Evolutionary conservation across 2,113 vertebrate species (phyloP).

Genomic region (Butorides virescens): DNA sequence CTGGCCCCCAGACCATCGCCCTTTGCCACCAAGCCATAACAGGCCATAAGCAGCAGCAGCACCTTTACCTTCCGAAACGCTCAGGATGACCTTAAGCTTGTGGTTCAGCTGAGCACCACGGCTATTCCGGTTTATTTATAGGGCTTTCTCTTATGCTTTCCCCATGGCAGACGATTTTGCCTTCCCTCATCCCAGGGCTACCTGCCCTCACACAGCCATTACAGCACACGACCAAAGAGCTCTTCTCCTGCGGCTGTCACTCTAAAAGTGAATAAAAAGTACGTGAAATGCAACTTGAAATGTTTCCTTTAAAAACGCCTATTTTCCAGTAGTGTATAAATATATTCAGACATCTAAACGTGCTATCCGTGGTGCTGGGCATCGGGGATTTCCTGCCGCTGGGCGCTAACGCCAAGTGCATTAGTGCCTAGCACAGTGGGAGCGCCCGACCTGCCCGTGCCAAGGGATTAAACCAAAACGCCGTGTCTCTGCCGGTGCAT

Average conservation of each 20-base stretch:
- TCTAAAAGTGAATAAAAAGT: not conserved
- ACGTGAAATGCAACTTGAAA: not conserved
- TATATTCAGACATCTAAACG: not conserved
- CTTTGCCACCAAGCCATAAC: not conserved
- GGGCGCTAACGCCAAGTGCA: not conserved
- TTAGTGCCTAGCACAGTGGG: conserved; percentile 12
- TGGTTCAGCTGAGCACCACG: not conserved
- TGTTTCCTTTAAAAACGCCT: not conserved
- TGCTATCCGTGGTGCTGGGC: not conserved
- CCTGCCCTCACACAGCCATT: not conserved
- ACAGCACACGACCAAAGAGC: not conserved
- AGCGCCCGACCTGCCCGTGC: conserved; percentile 23
- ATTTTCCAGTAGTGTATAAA: not conserved
- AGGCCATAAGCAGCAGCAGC: not conserved
- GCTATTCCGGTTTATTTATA: not conserved
- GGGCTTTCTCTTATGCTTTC: not conserved
- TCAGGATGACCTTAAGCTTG: not conserved
- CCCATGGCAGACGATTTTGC: not conserved
- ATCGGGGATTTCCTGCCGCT: conserved; percentile 29
- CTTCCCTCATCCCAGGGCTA: not conserved
- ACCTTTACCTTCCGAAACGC: not conserved
- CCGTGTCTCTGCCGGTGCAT: conserved; percentile 24
- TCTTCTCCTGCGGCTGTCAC: not conserved
- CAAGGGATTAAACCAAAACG: conserved; percentile 43
- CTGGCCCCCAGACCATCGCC: not conserved